Evolutionary conservation across 2,888 invertebrate genomes (phyloP), one percentile per base, ranked within the genome.

Genomic region (Bembecia ichneumoniformis): DNA sequence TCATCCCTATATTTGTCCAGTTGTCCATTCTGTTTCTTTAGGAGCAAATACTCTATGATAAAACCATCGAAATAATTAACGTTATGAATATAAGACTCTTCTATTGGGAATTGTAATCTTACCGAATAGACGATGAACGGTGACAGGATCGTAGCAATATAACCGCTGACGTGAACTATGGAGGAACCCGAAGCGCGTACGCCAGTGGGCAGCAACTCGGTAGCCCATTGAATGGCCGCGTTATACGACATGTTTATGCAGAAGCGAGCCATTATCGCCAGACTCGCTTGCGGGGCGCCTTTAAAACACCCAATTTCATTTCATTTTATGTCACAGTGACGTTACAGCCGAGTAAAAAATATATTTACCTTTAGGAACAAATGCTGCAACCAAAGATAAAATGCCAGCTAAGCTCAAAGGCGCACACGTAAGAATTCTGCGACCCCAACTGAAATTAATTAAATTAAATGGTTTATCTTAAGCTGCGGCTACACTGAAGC

Each of bases 161-260:
- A 86, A 0, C 84, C 86, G 54, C 77, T 83, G 67, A 81, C 79
- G 63, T 86, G 86, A n/a, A 87, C 61, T 3, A 83, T 62, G 16
- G 83, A 77, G 13, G 81, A 76, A 50, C 82, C 86, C 1, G 82
- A 76, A 0, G 83, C 84, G 1, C 86, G 64, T 52, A 81, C 83
- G 0, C 74, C 71, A 0, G 86, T 87, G 2, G 86, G 86, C 59
- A 87, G 62, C 62, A 86, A 62, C 68, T 87, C 86, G 0, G 86
- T 76, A 15, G 71, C 71, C 86, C 84, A 86, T 68, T 86, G 86
- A 52, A 86, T 78, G 45, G 71, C 73, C 2, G 82, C 71, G 66
- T 78, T 84, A 72, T 79, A 86, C 47, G 82, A 63, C 86, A 87
- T 86, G 71, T 86, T 87, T 61, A 83, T 77, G 64, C 67, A 74